Conservation (phyloP, 1,140 invertebrate species). For the Calephelis virginiensis region DNA sequence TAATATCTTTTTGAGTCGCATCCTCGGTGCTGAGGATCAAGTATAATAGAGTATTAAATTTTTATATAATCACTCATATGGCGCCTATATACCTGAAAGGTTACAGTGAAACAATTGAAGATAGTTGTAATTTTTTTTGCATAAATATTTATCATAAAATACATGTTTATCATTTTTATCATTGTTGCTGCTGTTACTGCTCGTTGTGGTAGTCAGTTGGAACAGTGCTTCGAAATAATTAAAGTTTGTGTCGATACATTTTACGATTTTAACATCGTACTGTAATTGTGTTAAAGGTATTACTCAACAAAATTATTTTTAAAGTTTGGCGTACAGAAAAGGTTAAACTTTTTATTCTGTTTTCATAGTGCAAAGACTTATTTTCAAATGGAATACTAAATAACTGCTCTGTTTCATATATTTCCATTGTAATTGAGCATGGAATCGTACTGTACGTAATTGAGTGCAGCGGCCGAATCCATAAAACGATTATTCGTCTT, state of each 20-base stretch:
- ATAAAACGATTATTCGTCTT: background rate
- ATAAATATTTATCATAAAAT: too few relatives aligned
- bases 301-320: background rate
- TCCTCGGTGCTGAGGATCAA: too few relatives aligned
- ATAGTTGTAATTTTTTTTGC: background rate
- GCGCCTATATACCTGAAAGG: background rate
- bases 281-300: background rate
- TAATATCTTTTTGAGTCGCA: too few relatives aligned
- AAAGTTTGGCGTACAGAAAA: background rate
- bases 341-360: background rate
- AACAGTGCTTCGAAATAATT: background rate
- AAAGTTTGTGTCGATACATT: background rate
- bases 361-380: too few relatives aligned
- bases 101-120: background rate
- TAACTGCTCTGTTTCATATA: background rate
- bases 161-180: too few relatives aligned
- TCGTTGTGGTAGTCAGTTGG: background rate
- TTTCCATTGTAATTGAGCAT: background rate
- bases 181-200: background rate
- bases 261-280: background rate
- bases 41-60: too few relatives aligned
- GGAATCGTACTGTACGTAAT: background rate
- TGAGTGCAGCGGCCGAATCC: constrained; percentile 4
- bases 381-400: background rate
- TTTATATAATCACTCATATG: background rate